Conservation (phyloP, 2,797 vertebrate species). For the Ceyx erithaca region DNA sequence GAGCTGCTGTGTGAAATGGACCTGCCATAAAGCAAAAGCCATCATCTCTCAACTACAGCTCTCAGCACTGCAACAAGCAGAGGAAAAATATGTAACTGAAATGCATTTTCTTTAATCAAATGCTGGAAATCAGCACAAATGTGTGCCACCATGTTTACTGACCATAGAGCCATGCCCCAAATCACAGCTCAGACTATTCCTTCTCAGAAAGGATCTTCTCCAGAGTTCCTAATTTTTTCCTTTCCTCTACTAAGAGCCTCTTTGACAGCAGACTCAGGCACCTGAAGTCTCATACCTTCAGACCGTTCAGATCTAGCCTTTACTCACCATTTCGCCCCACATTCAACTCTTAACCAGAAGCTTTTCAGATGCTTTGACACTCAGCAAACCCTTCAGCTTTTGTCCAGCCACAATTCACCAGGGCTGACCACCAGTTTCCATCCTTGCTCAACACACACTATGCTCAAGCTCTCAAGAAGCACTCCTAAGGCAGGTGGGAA, state of each 20-base stretch:
- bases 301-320: not conserved
- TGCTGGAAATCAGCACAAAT: not conserved
- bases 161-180: not conserved
- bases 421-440: not conserved
- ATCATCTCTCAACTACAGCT: not conserved
- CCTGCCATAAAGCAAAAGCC: not conserved
- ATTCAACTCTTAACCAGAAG: not conserved
- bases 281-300: not conserved
- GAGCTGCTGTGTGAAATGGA: not conserved
- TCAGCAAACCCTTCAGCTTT: not conserved
- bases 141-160: not conserved
- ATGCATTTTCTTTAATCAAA: not conserved
- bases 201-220: not conserved
- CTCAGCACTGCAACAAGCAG: not conserved
- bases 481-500: not conserved
- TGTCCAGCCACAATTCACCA: not conserved
- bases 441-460: rapidly evolving
- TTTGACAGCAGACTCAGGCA: not conserved
- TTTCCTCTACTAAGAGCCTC: not conserved
- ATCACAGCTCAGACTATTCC: not conserved
- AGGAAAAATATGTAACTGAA: not conserved
- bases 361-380: not conserved
- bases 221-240: not conserved
- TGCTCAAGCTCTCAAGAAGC: not conserved
- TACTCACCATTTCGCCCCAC: not conserved